Conservation (phyloP, 2,888 invertebrate genomes). For the Eupithecia abbreviata region DNA sequence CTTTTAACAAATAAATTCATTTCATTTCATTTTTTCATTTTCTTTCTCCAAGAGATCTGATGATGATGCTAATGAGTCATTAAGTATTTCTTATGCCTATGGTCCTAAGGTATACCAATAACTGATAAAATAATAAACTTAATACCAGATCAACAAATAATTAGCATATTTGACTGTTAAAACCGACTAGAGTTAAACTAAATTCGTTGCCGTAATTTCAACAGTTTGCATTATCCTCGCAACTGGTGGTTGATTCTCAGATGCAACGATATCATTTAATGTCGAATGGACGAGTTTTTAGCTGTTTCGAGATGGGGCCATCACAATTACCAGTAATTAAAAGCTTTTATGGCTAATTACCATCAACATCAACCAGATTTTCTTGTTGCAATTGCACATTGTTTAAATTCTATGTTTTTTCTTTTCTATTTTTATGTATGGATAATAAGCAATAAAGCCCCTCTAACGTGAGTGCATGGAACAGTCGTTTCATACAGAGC, state of each 20-base stretch:
- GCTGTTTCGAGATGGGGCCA: slow-evolving; percentile 10
- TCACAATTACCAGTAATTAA: not conserved
- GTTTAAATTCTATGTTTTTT: not conserved
- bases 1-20: no score
- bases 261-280: slow-evolving; percentile 12
- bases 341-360: slow-evolving; percentile 8
- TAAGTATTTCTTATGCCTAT: not conserved
- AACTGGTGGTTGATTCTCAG: slow-evolving; percentile 15
- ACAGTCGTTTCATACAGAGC: not conserved
- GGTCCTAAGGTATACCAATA: not conserved
- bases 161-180: not conserved
- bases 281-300: slow-evolving; percentile 8
- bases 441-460: not conserved
- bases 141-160: not conserved
- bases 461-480: not conserved
- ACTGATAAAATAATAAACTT: not conserved
- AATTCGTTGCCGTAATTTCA: not conserved
- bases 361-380: not conserved
- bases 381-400: not conserved
- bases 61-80: not conserved
- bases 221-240: not conserved
- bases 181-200: not conserved
- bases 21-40: no score
- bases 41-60: not conserved
- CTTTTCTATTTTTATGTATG: not conserved